These are phyloP conservation scores for Cebidichthys violaceus DNA, from an alignment of 2,113 vertebrate genomes.

Conservation along the genomic window DNA sequence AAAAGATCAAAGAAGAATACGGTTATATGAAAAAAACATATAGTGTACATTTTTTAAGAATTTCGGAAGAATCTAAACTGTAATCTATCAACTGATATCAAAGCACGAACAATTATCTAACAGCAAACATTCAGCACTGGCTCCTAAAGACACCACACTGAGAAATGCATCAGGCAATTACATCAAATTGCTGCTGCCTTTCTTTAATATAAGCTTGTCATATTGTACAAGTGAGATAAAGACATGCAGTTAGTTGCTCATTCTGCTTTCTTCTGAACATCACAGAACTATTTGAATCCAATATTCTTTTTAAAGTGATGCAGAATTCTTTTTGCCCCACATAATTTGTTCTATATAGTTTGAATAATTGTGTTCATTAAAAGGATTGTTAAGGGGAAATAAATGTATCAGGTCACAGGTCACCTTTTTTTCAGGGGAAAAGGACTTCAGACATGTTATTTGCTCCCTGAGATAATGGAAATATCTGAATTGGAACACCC, in stretches of 20 bases:
- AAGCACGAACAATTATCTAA: not conserved
- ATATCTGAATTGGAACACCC: slow-evolving; percentile 6
- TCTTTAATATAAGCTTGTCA: not conserved
- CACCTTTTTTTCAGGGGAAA: not conserved
- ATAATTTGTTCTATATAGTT: not conserved
- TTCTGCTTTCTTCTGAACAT: not conserved
- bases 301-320: not conserved
- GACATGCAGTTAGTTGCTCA: not conserved
- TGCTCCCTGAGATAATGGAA: slow-evolving; percentile 24
- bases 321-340: not conserved
- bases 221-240: slow-evolving; percentile 5
- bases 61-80: no score
- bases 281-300: not conserved
- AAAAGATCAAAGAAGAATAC: no score
- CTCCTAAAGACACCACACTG: not conserved
- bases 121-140: not conserved
- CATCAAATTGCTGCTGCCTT: not conserved
- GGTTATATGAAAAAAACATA: no score
- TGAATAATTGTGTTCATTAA: not conserved
- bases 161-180: slow-evolving; percentile 15
- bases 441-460: slow-evolving; percentile 34
- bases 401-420: slow-evolving; percentile 17
- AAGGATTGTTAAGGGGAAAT: not conserved
- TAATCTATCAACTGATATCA: not conserved
- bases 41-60: no score